A percentile compares a stretch with the other conserved stretches of the same genome.
Evolutionary conservation across 2,113 vertebrate genomes (phyloP).

Genomic region (Ginglymostoma cirratum): DNA sequence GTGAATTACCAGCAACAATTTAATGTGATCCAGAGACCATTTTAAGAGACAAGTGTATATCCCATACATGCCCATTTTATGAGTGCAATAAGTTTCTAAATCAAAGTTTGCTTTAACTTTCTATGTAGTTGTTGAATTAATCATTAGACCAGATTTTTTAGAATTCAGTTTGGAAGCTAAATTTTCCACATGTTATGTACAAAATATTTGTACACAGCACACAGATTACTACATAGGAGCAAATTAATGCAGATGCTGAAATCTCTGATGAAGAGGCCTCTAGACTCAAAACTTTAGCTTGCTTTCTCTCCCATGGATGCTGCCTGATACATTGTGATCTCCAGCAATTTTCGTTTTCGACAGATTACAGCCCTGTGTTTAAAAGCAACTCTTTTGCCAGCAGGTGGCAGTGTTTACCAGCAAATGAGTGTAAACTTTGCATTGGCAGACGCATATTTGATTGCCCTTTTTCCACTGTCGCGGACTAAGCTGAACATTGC

Average conservation of each 20-base stretch:
- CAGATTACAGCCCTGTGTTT: too few species aligned
- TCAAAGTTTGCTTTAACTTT: background rate
- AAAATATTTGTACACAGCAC: background rate
- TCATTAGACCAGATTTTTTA: background rate
- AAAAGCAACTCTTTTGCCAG: background rate
- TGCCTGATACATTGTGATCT: too few species aligned
- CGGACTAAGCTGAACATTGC: background rate
- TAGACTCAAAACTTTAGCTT: too few species aligned
- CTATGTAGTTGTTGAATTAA: background rate
- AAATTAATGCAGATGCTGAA: too few species aligned
- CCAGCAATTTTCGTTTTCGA: too few species aligned
- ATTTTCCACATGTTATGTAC: background rate
- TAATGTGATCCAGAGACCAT: background rate
- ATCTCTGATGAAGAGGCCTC: too few species aligned
- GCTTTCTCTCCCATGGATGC: too few species aligned
- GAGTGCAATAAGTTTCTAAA: background rate
- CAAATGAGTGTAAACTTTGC: background rate
- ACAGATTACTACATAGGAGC: background rate
- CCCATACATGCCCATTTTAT: background rate
- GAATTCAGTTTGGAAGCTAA: background rate
- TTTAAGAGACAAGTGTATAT: background rate
- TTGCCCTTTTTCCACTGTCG: background rate
- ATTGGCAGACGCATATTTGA: background rate
- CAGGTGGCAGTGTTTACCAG: constrained; percentile 19
- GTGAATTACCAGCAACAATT: background rate